Base-by-base conservation (phyloP, 2,113 vertebrate genomes). In the Onychorhynchus coronatus region DNA sequence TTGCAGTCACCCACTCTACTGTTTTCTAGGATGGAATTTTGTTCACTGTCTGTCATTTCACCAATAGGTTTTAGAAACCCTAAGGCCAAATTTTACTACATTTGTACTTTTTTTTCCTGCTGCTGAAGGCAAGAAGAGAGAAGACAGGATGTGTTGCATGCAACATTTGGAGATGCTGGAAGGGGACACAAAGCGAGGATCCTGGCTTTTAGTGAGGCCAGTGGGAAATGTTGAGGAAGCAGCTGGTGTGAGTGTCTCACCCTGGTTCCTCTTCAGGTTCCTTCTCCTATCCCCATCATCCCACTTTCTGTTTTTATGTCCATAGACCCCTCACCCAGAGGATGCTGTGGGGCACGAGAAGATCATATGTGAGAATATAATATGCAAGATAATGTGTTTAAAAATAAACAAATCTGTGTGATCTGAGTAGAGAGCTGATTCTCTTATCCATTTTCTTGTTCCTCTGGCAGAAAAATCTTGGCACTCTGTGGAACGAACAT, bases 391-490 rank as follows among this genome's bases (percentile, higher is more conserved):
- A 85, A 62, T 30, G 44, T 56, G 6, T 44, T 91, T 76, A 52
- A 89, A 86, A 91, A 82, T 15, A 85, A 90, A 13, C 42, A 75
- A 59, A 5, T 7, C n/a, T 66, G 5, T 59, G 31, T 11, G 28
- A 62, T 16, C 28, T 41, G 42, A 46, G 22, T 35, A 73, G 58
- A 71, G 37, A 73, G 14, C 58, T 65, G 44, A 72, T 87, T 90
- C 37, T 73, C 49, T 89, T 88, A 72, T 44, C 31, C 49, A 21
- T 85, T 90, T 66, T 90, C 49, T 85, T 61, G 9, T 49, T 95
- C n/a, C 20, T 89, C 82, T 90, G 78, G 61, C 70, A 85, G 73
- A 89, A 91, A 88, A 82, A 33, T 68, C 65, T 91, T 92, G 93
- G 89, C 89, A 65, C 12, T 72, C 3, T 82, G 62, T 72, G 87